These are phyloP conservation scores for Zaprionus kolodkinae DNA, from an alignment of 1,140 invertebrate species.

Conservation along the genomic window DNA sequence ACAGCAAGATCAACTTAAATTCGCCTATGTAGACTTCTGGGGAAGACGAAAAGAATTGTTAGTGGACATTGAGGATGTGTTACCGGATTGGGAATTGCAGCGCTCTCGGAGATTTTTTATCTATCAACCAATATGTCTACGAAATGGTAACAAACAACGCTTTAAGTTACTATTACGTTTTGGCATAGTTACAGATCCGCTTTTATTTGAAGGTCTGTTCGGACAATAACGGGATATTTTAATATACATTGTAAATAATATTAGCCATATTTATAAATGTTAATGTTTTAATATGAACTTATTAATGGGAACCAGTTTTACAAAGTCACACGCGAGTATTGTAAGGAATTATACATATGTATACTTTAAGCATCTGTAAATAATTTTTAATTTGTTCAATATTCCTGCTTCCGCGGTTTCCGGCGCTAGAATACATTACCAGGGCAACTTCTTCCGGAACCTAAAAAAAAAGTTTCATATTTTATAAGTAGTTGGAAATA, in stretches of 20 bases:
- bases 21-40: conserved; percentile 80
- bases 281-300: conserved; percentile 11
- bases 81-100: conserved; percentile 56
- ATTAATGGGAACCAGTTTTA: background rate
- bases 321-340: background rate
- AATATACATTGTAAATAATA: conserved; percentile 17
- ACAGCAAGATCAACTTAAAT: conserved; percentile 62
- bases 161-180: conserved; percentile 70
- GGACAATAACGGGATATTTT: conserved; percentile 49
- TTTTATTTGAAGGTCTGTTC: conserved; percentile 68
- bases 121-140: conserved; percentile 61
- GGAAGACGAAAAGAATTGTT: conserved; percentile 60
- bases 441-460: no score
- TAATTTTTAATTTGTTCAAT: no score
- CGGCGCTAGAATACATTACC: no score
- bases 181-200: conserved; percentile 60
- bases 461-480: no score
- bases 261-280: conserved; percentile 10
- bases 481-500: no score
- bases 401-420: no score
- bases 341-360: background rate
- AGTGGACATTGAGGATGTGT: conserved; percentile 57
- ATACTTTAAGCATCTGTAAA: background rate
- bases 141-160: conserved; percentile 43
- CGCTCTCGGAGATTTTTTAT: conserved; percentile 35